A percentile compares a stretch with the other conserved stretches of the same genome.
Evolutionary conservation across 1,140 invertebrate species (phyloP).

Genomic region (Drosophila rufa): DNA sequence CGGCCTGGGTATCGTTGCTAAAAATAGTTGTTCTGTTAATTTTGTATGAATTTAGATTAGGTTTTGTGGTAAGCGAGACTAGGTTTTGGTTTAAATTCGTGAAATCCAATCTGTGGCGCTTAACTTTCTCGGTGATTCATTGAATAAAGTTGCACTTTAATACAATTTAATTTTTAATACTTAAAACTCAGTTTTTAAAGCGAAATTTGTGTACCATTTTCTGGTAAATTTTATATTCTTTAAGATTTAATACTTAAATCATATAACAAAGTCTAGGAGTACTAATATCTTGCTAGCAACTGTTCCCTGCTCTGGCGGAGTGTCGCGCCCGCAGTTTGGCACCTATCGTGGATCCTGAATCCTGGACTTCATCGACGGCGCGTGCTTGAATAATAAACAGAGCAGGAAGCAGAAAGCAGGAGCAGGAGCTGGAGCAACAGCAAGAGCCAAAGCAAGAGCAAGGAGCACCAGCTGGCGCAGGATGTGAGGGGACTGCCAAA

Average conservation of each 20-base stretch:
- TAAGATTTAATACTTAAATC: background rate
- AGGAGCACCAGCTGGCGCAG: background rate
- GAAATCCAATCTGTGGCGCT: background rate
- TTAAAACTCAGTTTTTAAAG: background rate
- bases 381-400: conserved; percentile 81
- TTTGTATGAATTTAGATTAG: background rate
- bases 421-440: background rate
- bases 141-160: no score
- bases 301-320: conserved; percentile 5
- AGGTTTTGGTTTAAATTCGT: background rate
- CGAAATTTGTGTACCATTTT: background rate
- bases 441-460: background rate
- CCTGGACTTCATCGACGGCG: conserved; percentile 58
- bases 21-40: conserved; percentile 2
- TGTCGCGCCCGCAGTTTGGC: conserved; percentile 28
- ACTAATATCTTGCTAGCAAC: background rate
- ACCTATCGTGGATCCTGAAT: conserved; percentile 42
- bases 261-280: background rate
- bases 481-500: conserved; percentile 51
- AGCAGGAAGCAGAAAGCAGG: conserved; percentile 32
- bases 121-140: no score
- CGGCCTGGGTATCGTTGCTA: background rate
- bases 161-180: no score
- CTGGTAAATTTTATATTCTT: background rate
- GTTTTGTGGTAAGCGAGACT: background rate